Percentiles rank a stretch among this genome's conserved stretches.
Evolutionary conservation across 2,797 vertebrate species (phyloP).

Genomic region (Lithobates sylvaticus): DNA sequence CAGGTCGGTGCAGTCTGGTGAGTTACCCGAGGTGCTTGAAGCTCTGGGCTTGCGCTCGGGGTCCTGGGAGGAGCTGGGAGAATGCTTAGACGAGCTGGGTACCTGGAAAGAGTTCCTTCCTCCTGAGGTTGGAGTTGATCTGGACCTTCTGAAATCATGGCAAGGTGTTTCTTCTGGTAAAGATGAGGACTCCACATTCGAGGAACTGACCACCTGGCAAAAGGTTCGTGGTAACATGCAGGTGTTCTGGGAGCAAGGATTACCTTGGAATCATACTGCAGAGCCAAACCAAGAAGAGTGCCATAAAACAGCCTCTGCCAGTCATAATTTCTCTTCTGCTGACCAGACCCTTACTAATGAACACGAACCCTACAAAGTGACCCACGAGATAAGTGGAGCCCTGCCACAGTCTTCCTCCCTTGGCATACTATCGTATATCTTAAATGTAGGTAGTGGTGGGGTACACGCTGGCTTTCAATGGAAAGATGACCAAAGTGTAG

Average conservation of each 20-base stretch:
- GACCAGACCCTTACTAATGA: not conserved
- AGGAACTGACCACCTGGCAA: constrained; percentile 8
- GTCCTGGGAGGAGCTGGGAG: constrained; percentile 41
- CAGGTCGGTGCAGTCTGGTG: constrained; percentile 1
- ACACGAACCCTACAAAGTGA: not conserved
- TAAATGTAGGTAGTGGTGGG: not conserved
- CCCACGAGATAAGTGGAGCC: not conserved
- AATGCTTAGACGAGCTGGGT: constrained; percentile 34
- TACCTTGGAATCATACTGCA: not conserved
- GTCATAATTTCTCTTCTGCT: not conserved
- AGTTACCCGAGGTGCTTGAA: constrained; percentile 38
- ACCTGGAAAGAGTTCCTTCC: constrained; percentile 12
- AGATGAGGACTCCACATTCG: not conserved
- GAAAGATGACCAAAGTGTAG: not conserved
- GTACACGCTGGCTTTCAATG: not conserved
- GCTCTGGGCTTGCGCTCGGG: not conserved
- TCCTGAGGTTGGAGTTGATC: not conserved
- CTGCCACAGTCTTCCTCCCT: not conserved
- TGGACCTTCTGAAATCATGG: not conserved
- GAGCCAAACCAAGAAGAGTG: not conserved
- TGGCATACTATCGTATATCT: constrained; percentile 26
- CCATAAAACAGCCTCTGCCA: not conserved
- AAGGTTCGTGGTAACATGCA: not conserved
- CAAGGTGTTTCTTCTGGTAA: not conserved
- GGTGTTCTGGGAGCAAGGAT: not conserved